These are phyloP conservation scores for Astropecten irregularis DNA, from an alignment of 53 echinoderm and acorn worm genomes.

Conservation along the genomic window DNA sequence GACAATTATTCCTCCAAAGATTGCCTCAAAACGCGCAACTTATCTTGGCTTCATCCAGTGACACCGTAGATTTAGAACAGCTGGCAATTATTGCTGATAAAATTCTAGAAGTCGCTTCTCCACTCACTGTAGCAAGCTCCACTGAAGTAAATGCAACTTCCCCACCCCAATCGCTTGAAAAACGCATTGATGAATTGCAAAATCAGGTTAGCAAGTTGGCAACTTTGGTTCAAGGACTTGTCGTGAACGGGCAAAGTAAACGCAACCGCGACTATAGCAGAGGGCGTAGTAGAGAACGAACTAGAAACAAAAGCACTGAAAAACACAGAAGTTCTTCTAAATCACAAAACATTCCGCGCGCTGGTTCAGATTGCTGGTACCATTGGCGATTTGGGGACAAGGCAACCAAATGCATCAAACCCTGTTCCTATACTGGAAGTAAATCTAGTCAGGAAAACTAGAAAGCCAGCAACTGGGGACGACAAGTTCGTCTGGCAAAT, in stretches of 20 bases:
- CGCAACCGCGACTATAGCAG: background rate
- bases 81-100: slow-evolving; percentile 1
- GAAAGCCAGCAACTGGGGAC: too few relatives aligned
- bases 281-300: background rate
- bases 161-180: background rate
- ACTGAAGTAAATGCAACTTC: background rate
- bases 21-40: background rate
- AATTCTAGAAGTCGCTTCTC: slow-evolving; percentile 8
- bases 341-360: background rate
- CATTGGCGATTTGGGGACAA: slow-evolving; percentile 43
- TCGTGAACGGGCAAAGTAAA: background rate
- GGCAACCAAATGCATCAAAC: slow-evolving; percentile 30
- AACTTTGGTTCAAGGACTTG: background rate
- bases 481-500: too few relatives aligned
- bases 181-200: slow-evolving; percentile 4
- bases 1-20: slow-evolving; percentile 21
- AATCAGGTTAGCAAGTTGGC: background rate
- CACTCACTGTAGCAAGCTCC: background rate
- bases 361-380: slow-evolving; percentile 56
- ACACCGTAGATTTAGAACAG: background rate
- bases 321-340: background rate
- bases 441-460: slow-evolving; percentile 21
- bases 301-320: background rate
- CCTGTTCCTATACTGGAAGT: slow-evolving; percentile 13
- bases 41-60: background rate